Percentiles rank a stretch among this genome's conserved stretches.
Conservation (phyloP, 92 coral and sea anemone genomes). For the Palythoa grandiflora region DNA sequence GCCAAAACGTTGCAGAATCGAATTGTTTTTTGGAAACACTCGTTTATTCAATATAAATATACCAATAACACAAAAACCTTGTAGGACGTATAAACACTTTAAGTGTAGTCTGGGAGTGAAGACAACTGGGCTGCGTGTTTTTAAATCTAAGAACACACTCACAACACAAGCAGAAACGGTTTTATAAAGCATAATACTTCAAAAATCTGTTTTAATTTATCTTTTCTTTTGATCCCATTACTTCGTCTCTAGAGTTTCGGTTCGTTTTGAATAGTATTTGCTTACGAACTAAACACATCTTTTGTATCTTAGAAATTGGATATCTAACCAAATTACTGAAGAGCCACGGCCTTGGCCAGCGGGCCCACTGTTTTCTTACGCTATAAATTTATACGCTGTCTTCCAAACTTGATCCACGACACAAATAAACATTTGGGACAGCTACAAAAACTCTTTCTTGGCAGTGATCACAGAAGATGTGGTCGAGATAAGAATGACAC, state of each 20-base stretch:
- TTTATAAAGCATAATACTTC: conserved; percentile 45
- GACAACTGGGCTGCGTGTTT: too few relatives aligned
- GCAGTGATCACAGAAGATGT: conserved; percentile 25
- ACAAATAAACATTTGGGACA: conserved; percentile 15
- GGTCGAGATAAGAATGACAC: conserved; percentile 20
- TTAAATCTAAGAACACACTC: not conserved
- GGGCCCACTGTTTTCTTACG: not conserved
- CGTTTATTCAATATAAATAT: too few relatives aligned
- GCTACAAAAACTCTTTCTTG: conserved; percentile 33
- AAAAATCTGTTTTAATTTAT: conserved; percentile 50
- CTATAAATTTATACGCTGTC: conserved; percentile 41
- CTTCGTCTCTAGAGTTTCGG: conserved; percentile 20
- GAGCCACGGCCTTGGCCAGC: not conserved
- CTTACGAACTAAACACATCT: conserved; percentile 1
- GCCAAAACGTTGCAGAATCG: too few relatives aligned
- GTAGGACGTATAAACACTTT: too few relatives aligned
- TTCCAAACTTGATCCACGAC: conserved; percentile 24
- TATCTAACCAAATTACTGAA: conserved; percentile 10
- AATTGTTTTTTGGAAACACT: too few relatives aligned
- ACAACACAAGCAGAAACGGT: not conserved
- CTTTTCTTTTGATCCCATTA: conserved; percentile 33
- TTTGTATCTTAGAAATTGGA: conserved; percentile 11
- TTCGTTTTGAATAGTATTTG: conserved; percentile 9
- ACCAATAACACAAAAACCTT: too few relatives aligned
- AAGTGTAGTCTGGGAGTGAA: too few relatives aligned